Evolutionary conservation across 2,888 invertebrate species (phyloP), one percentile per base, ranked within the genome.

Genomic region (Hemistola chrysoprasaria): DNA sequence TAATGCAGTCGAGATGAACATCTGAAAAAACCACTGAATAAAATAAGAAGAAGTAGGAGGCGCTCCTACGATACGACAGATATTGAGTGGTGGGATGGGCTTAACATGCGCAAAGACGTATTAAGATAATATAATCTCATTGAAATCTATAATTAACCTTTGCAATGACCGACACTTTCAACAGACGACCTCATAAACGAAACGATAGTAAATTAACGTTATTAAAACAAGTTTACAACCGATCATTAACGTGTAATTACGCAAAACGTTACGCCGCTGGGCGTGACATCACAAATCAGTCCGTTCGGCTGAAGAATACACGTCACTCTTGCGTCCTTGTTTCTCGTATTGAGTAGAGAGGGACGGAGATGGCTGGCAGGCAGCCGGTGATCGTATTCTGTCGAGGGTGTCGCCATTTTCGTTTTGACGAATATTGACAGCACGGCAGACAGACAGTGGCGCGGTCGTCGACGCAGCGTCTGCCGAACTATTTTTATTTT

Each of bases 381-480:
- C 80, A 70, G 74, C 73, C 74, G 79, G 72, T 84, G 85, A 87
- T 84, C 87, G 86, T 85, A 81, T 83, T 84, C 84, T 75, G 85
- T 84, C 84, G 87, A 86, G 86, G 91, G 92, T 91, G 92, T 92
- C 92, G 92, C 92, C 92, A 92, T 92, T 91, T 92, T 92, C 91
- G 75, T 86, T 90, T 92, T 92, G 92, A 92, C 92, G 92, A 92
- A 92, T 92, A 92, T 92, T 92, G 92, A 92, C 92, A 92, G 91
- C 91, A 71, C 76, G 77, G 82, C 86, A 87, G 87, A 86, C 86
- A 87, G 86, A 86, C 86, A 85, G 86, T 74, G 78, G 81, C 83
- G 84, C 85, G 84, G 78, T 65, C 75, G 81, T 78, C 80, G 87
- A 86, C 85, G 75, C 78, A 79, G 81, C 85, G 85, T 87, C 86